Conservation (phyloP, 2,888 invertebrate species). For the Conus canariensis region DNA sequence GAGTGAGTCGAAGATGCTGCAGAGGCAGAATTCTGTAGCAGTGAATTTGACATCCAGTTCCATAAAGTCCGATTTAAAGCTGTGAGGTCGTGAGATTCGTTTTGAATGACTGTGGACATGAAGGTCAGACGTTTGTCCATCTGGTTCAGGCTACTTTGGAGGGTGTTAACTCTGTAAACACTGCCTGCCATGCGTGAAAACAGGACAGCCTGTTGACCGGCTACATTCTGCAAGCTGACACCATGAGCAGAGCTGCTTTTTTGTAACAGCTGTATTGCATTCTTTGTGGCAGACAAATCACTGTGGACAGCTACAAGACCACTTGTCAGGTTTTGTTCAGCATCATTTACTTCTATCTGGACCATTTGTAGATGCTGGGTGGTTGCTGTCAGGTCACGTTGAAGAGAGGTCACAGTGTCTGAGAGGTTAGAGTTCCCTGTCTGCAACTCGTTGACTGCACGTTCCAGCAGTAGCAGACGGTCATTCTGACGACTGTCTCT, state of each 20-base stretch:
- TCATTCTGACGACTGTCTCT: background rate
- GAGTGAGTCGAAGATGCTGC: background rate
- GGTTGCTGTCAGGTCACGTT: background rate
- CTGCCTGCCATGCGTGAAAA: background rate
- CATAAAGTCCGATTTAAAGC: slow-evolving; percentile 2
- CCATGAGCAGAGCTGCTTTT: background rate
- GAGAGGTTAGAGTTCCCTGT: background rate
- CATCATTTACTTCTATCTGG: background rate
- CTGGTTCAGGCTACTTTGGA: background rate
- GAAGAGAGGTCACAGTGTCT: background rate
- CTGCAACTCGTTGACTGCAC: background rate
- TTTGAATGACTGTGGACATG: slow-evolving; percentile 1
- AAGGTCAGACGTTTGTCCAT: background rate
- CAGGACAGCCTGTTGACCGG: background rate
- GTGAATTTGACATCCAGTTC: background rate
- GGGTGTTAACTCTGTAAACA: background rate
- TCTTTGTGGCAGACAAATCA: background rate
- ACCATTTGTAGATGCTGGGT: too few relatives aligned
- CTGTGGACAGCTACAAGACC: background rate
- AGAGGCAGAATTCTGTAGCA: background rate
- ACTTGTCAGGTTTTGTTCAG: background rate
- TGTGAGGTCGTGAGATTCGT: background rate
- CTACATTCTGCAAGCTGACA: background rate
- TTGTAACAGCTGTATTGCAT: background rate
- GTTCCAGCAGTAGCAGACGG: background rate